Evolutionary conservation across 2,113 vertebrate genomes (phyloP).

Genomic region (Vicugna pacos): DNA sequence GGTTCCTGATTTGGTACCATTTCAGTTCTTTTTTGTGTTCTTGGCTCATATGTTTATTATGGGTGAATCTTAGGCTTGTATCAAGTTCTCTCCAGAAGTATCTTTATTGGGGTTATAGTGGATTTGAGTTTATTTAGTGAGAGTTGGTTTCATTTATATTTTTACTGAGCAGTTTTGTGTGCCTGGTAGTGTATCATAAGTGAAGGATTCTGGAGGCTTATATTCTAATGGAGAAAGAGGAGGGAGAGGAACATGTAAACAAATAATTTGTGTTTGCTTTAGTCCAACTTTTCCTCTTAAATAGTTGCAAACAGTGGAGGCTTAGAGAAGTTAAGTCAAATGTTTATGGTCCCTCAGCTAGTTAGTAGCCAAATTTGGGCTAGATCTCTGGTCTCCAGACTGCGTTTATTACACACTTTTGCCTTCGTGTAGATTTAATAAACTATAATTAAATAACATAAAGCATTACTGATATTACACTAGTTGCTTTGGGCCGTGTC

Average conservation of each 20-base stretch:
- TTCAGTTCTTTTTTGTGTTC: background rate
- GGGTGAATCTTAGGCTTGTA: background rate
- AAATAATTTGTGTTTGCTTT: background rate
- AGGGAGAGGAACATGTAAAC: background rate
- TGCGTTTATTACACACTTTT: background rate
- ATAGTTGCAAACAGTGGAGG: background rate
- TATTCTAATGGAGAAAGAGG: background rate
- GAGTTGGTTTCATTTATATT: background rate
- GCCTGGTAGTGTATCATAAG: background rate
- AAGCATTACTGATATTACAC: background rate
- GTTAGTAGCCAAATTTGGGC: background rate
- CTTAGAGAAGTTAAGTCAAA: background rate
- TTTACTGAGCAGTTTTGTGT: background rate
- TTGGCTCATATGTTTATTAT: background rate
- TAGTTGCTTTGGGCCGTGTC: background rate
- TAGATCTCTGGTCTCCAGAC: background rate
- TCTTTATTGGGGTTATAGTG: background rate
- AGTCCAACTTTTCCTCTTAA: background rate
- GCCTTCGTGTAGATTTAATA: background rate
- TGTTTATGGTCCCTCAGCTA: background rate
- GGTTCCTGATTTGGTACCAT: background rate
- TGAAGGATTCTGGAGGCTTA: background rate
- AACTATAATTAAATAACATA: background rate
- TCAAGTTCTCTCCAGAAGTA: background rate
- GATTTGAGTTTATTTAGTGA: background rate